A percentile compares a stretch with the other conserved stretches of the same genome.
Conservation (phyloP, 2,113 vertebrate genomes). For the Spea multiplicata region DNA sequence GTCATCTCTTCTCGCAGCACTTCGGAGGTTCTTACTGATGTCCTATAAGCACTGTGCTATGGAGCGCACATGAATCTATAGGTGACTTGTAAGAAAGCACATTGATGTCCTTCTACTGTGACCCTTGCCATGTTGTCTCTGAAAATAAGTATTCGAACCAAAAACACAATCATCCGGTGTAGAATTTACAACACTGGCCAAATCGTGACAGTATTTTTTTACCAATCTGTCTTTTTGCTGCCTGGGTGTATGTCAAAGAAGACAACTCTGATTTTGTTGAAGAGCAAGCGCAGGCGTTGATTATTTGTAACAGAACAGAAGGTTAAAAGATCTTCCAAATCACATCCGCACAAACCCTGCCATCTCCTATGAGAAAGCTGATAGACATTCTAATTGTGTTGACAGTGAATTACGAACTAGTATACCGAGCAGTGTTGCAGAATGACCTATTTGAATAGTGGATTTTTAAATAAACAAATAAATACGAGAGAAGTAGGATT, state of each 20-base stretch:
- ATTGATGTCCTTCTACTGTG: no score
- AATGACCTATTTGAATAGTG: background rate
- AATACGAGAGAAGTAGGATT: background rate
- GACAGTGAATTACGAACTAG: conserved; percentile 31
- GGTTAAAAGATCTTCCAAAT: conserved; percentile 30
- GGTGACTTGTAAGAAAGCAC: no score
- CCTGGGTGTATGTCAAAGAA: background rate
- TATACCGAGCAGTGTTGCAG: background rate
- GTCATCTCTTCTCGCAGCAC: no score
- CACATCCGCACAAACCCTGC: conserved; percentile 29
- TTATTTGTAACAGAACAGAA: conserved; percentile 39
- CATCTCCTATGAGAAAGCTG: conserved; percentile 34
- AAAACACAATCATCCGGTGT: no score
- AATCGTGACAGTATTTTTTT: no score
- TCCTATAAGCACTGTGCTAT: no score
- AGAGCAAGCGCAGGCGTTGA: conserved; percentile 15
- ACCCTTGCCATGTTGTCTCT: no score
- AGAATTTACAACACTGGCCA: no score
- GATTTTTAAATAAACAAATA: background rate
- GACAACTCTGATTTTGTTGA: conserved; percentile 22
- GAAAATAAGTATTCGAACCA: no score
- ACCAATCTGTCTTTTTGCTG: background rate
- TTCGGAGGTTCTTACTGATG: no score
- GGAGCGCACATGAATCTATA: no score
- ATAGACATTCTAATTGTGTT: conserved; percentile 19